Conservation (phyloP, 53 echinoderm and acorn worm species). For the Holothuria leucospilota region DNA sequence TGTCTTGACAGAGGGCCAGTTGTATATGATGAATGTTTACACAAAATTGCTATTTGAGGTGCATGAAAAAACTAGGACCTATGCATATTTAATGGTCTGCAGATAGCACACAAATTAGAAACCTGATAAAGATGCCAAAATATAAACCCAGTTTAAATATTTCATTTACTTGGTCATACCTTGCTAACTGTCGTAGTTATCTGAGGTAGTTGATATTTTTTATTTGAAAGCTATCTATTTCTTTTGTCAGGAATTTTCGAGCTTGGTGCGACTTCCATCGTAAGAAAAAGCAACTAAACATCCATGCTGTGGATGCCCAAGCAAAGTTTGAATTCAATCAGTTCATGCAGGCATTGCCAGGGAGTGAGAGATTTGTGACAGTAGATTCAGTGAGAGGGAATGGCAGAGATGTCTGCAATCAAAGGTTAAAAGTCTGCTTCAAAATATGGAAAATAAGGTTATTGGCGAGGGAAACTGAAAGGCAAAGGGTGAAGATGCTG, state of each 20-base stretch:
- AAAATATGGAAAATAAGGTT: background rate
- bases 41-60: too few relatives aligned
- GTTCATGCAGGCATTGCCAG: background rate
- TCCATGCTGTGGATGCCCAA: background rate
- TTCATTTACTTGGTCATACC: too few relatives aligned
- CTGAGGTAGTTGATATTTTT: too few relatives aligned
- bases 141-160: too few relatives aligned
- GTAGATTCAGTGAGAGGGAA: background rate
- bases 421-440: background rate
- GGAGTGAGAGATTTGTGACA: background rate
- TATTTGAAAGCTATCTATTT: too few relatives aligned
- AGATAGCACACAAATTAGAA: too few relatives aligned
- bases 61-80: too few relatives aligned
- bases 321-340: background rate
- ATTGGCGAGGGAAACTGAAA: constrained; percentile 21
- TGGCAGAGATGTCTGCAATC: background rate
- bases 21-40: too few relatives aligned
- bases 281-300: background rate
- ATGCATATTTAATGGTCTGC: too few relatives aligned
- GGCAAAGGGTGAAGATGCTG: constrained; percentile 44
- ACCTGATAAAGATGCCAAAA: too few relatives aligned
- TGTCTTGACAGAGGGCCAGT: too few relatives aligned
- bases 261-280: background rate
- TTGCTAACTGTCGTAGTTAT: too few relatives aligned
- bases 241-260: background rate